Percentiles rank a stretch among this genome's conserved stretches.
phyloP scores from a whole-genome alignment of 2,797 vertebrate genomes.

The Danio jaintianensis region DNA sequence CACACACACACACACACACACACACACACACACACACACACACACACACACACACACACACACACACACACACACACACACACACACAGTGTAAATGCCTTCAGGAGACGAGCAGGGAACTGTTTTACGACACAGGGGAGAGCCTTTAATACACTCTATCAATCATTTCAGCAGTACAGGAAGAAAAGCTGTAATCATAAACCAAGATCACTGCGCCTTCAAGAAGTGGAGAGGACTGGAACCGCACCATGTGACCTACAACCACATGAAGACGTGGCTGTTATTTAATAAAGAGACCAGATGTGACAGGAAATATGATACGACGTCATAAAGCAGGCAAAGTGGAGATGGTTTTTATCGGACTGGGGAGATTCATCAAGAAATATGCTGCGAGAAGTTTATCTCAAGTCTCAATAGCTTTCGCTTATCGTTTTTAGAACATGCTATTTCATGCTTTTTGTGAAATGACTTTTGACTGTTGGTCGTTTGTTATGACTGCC shows the following conservation, averaged over 20 bases:
- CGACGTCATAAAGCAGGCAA: conserved; percentile 26
- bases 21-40: no score
- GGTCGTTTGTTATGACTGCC: not conserved
- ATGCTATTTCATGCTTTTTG: not conserved
- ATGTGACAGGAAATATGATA: conserved; percentile 48
- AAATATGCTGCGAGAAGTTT: not conserved
- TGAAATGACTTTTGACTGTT: not conserved
- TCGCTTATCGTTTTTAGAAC: not conserved
- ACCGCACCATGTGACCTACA: conserved; percentile 32
- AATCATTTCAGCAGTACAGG: conserved; percentile 64
- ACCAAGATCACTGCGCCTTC: conserved; percentile 42
- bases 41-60: no score
- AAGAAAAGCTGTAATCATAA: conserved; percentile 49
- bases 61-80: conserved; percentile 12
- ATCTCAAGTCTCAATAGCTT: conserved; percentile 3
- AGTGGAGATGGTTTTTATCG: conserved; percentile 37
- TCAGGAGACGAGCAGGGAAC: conserved; percentile 43
- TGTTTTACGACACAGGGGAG: conserved; percentile 54
- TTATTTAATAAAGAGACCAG: conserved; percentile 51
- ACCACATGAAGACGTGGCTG: conserved; percentile 39
- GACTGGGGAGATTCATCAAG: conserved; percentile 2
- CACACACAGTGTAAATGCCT: conserved; percentile 32
- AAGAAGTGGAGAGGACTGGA: conserved; percentile 32
- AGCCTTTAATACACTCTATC: conserved; percentile 60
- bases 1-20: no score